Evolutionary conservation across 1,140 invertebrate genomes (phyloP), one percentile per base, ranked within the genome.

Genomic region (Eciton burchellii): DNA sequence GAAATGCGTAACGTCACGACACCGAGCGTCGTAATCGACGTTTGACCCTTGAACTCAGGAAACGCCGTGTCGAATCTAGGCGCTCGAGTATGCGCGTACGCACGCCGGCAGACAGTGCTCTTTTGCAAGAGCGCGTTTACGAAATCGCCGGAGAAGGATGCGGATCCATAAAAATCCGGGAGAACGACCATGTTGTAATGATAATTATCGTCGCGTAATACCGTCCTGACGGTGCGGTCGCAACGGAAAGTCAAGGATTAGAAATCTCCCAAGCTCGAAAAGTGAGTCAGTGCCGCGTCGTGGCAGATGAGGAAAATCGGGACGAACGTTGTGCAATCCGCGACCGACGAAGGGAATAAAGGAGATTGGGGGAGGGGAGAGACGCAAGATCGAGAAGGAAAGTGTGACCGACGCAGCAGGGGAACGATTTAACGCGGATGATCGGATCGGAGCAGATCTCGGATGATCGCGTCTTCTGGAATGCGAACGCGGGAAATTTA

Each of bases 21-120:
- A 52, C 14, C 14, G 16, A 24, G 16, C 26, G 24, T 45, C 24
- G 11, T 82, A 82, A 86, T 84, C 72, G 16, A 21, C 41, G 54
- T 52, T n/a, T 79, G 86, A 54, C 47, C 72, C 63, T 85, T 74
- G 76, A 87, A 87, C 82, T 19, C 63, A 52, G 60, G 47, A 66
- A 72, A 29, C 57, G 43, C 47, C 19, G 9, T 24, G 26, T 21
- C 47, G n/a, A 60, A 62, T 54, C 9, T 82, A 47, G 43, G 14
- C 11, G 21, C 8, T n/a, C n/a, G n/a, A n/a, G 45, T 14, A 62
- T 45, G 52, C 57, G 65, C 49, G 52, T 47, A 47, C 43, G 29
- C 54, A 16, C 41, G 43, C 0, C 9, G 29, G 14, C 12, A 65
- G 29, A 68, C 35, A 63, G n/a, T n/a, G 35, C 35, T 2, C 2